These are phyloP conservation scores for Enteromius trimaculatus DNA, from an alignment of 2,797 vertebrate genomes.

Conservation along the genomic window DNA sequence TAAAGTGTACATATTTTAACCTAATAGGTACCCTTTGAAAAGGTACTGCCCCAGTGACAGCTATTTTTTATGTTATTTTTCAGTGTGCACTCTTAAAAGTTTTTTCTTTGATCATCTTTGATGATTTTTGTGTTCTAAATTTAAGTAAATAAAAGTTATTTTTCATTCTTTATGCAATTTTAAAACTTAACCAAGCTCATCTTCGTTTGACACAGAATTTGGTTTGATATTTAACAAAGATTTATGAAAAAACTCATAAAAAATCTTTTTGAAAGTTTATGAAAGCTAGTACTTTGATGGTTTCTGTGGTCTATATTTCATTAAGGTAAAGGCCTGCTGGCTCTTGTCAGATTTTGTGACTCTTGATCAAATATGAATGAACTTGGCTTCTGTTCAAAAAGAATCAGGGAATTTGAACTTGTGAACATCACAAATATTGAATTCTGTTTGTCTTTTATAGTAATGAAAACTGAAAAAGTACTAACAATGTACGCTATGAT, in stretches of 20 bases:
- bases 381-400: constrained; percentile 62
- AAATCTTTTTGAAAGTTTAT: background rate
- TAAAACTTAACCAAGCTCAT: background rate
- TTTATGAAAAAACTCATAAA: no score
- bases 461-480: background rate
- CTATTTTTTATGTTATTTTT: no score
- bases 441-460: background rate
- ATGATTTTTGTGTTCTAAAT: background rate
- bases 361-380: constrained; percentile 64
- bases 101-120: no score
- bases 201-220: background rate
- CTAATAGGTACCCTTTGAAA: no score
- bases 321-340: constrained; percentile 37
- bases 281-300: background rate
- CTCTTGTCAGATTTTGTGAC: constrained; percentile 37
- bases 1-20: no score
- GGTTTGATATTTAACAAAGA: background rate
- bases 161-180: background rate
- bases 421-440: background rate
- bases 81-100: no score
- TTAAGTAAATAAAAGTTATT: background rate
- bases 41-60: no score
- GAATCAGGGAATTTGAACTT: background rate
- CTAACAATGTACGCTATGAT: background rate
- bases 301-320: background rate